Percentiles rank a stretch among this genome's conserved stretches.
Conservation (phyloP, 1,140 invertebrate genomes). For the Pseudomyrmex dendroicus region DNA sequence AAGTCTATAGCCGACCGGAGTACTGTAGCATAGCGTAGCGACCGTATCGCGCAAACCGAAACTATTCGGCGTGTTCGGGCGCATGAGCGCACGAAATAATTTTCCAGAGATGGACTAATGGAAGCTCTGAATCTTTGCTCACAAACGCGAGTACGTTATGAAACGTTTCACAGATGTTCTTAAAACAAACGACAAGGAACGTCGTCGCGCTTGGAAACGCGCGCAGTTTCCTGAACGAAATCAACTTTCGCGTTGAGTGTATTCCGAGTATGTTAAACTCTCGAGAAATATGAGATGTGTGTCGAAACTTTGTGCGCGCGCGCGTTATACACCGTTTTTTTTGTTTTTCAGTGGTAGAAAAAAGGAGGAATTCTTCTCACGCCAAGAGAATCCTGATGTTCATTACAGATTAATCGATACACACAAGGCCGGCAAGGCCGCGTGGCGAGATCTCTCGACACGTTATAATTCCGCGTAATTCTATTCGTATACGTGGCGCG, state of each 20-base stretch:
- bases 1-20: constrained; percentile 70
- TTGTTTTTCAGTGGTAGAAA: too few species aligned
- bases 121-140: not conserved
- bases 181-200: not conserved
- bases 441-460: constrained; percentile 5
- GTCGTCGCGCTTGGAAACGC: too few species aligned
- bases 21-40: too few species aligned
- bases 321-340: too few species aligned
- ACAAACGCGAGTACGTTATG: not conserved
- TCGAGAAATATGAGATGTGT: too few species aligned
- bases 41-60: not conserved
- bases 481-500: constrained; percentile 47
- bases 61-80: constrained; percentile 17
- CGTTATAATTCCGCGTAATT: constrained; percentile 54
- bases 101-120: constrained; percentile 66
- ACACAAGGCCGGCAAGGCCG: not conserved
- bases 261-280: too few species aligned
- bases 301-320: too few species aligned
- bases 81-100: constrained; percentile 66
- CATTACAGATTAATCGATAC: constrained; percentile 42
- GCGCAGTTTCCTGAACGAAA: too few species aligned
- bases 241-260: too few species aligned
- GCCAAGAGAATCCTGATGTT: constrained; percentile 10
- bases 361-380: not conserved
- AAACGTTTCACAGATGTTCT: too few species aligned